Evolutionary conservation across 53 echinoderm and acorn worm species (phyloP).

Genomic region (Temnopleurus reevesii): DNA sequence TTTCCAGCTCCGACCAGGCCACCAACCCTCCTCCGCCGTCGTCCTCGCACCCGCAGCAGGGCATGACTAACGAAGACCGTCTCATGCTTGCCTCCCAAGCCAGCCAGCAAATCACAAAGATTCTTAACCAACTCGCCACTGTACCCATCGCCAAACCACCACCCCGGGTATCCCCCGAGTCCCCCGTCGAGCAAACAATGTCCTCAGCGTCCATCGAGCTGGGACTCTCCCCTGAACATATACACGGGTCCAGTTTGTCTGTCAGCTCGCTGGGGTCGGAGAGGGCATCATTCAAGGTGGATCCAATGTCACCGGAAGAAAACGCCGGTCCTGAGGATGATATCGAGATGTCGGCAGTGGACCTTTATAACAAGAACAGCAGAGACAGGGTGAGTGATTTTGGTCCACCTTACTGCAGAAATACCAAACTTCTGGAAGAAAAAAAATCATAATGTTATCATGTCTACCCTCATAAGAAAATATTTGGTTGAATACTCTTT

Average conservation of each 20-base stretch:
- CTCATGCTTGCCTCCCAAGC: conserved; percentile 64
- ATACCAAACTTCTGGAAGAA: too few species aligned
- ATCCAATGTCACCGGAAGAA: conserved; percentile 18
- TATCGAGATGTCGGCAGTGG: conserved; percentile 94
- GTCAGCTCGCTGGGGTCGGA: conserved; percentile 67
- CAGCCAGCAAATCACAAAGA: conserved; percentile 75
- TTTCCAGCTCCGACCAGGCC: conserved; percentile 52
- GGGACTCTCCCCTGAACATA: conserved; percentile 26
- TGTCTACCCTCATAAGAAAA: too few species aligned
- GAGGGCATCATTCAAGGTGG: conserved; percentile 30
- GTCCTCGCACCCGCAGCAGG: background rate
- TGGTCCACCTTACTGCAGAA: too few species aligned
- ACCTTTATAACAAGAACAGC: conserved; percentile 95
- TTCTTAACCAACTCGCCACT: conserved; percentile 73
- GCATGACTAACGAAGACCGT: conserved; percentile 50
- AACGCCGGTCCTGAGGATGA: conserved; percentile 66
- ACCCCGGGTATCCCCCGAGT: conserved; percentile 20
- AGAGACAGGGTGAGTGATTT: conserved; percentile 83
- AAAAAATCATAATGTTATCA: too few species aligned
- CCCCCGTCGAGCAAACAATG: conserved; percentile 21
- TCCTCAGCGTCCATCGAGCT: conserved; percentile 56
- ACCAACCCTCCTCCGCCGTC: background rate
- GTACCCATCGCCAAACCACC: conserved; percentile 9
- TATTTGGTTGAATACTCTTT: too few species aligned
- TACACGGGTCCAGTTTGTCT: conserved; percentile 55